Evolutionary conservation across 2,888 invertebrate genomes (phyloP), one percentile per base, ranked within the genome.

Genomic region (Panzeria rudis): DNA sequence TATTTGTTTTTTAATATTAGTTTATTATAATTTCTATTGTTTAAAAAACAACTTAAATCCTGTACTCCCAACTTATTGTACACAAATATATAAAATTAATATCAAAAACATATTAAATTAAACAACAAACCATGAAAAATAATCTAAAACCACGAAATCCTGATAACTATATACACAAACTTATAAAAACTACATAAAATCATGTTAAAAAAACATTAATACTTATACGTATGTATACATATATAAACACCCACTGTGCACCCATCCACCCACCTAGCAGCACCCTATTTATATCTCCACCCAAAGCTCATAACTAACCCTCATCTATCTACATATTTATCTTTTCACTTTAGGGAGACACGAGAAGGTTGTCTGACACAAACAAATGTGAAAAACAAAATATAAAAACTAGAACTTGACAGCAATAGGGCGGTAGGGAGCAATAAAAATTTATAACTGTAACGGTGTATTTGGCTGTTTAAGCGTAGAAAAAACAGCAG

Each of bases 361-460:
- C 41, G 64, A 17, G 62, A 41, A 75, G 69, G 54, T 73, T 78
- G 78, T 78, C 59, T 69, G 82, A 82, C 78, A 75, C 68, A 75
- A 62, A 81, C 25, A 82, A 76, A 76, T 64, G 66, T 59, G 66
- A 69, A 83, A 62, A 86, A 71, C 44, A 80, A 44, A 59, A 80
- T 50, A 69, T 11, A 69, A 61, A 81, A 87, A 84, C 86, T 86
- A 41, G 83, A 75, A 82, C 80, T 76, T 83, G 84, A 86, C 87
- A 87, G 78, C 87, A 87, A 89, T 89, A 88, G 89, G 89, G 89
- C 89, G 89, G 88, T 88, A 87, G 90, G 89, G 89, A 90, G 87
- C 88, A 90, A 89, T 89, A 89, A 89, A 90, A 82, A 56, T 64
- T 20, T 73, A 76, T 77, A 83, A 62, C 72, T 68, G 54, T 81